Evolutionary conservation across 2,888 invertebrate genomes (phyloP).

Genomic region (Ormia ochracea): DNA sequence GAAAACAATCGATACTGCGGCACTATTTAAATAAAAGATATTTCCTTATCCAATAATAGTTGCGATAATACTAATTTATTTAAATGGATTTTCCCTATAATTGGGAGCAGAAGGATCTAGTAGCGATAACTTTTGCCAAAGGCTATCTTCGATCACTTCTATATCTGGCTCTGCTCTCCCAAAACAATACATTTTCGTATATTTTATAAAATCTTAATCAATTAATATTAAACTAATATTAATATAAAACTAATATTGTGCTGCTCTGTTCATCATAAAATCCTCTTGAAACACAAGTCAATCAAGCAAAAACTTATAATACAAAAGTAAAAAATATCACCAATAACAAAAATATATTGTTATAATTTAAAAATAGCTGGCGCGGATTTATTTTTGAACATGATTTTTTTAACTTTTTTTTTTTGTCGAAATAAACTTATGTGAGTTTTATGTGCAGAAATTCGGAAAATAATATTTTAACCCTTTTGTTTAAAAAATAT

Average conservation of each 20-base stretch:
- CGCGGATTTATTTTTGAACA: conserved; percentile 21
- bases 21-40: too few relatives aligned
- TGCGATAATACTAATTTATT: too few relatives aligned
- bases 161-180: too few relatives aligned
- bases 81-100: too few relatives aligned
- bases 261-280: conserved; percentile 47
- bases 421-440: conserved; percentile 9
- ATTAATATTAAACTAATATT: conserved; percentile 45
- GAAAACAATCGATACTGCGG: too few relatives aligned
- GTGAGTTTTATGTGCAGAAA: conserved; percentile 20
- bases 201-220: conserved; percentile 51
- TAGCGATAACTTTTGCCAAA: too few relatives aligned
- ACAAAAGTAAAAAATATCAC: conserved; percentile 11
- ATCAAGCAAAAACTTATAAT: conserved; percentile 49
- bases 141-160: too few relatives aligned
- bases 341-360: not conserved
- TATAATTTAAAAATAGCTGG: not conserved
- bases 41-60: too few relatives aligned
- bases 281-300: conserved; percentile 57
- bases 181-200: too few relatives aligned
- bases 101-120: too few relatives aligned
- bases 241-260: conserved; percentile 40
- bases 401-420: conserved; percentile 48
- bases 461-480: conserved; percentile 11
- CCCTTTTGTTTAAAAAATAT: too few relatives aligned